Base-by-base conservation (phyloP, 2,797 vertebrate genomes). In the Acrossocheilus fasciatus region DNA sequence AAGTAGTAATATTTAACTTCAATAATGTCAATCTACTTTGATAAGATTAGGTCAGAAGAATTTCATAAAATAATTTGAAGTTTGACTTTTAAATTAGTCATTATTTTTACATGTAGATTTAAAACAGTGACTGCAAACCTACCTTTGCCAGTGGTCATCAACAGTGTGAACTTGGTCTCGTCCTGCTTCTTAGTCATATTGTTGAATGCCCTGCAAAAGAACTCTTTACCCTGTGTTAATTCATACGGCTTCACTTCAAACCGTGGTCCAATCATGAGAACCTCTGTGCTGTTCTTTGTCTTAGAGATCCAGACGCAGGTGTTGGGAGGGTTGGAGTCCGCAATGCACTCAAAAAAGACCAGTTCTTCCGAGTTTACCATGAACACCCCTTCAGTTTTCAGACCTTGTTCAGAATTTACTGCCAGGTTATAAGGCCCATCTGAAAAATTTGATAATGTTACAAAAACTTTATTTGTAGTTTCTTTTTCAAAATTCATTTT, bases 261-360 rank as follows among this genome's bases (percentile, higher is more conserved):
- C 15, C 91, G 95, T 10, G 97, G 96, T 52, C 98, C 98, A 0
- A 96, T 93, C 10, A 95, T 96, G 90, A 99, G 94, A 82, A 98
- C 91, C 39, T 96, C 91, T 0, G 96, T 97, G 15, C 83, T 85
- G 59, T 99, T 99, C 89, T 91, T 93, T 87, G 92, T 93, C 87
- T 94, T 97, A 59, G 92, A 97, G 90, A 98, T 96, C 98, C 98
- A 99, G 5, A 95, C 95, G 1, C 96, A 99, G 89, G 93, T 96
- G 92, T 98, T 98, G 73, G 98, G 97, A 43, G 98, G 98, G 88
- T 99, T 98, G 81, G 98, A 99, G 83, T 99, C 98, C 0, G 98
- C 98, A 57, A 95, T 96, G 92, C 98, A 99, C 86, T 98, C 94
- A 8, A 99, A 98, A 86, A 95, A 95, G 75, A 96, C 93, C 81